Evolutionary conservation across 1,140 invertebrate species (phyloP), one percentile per base, ranked within the genome.

Genomic region (Drusus annulatus): DNA sequence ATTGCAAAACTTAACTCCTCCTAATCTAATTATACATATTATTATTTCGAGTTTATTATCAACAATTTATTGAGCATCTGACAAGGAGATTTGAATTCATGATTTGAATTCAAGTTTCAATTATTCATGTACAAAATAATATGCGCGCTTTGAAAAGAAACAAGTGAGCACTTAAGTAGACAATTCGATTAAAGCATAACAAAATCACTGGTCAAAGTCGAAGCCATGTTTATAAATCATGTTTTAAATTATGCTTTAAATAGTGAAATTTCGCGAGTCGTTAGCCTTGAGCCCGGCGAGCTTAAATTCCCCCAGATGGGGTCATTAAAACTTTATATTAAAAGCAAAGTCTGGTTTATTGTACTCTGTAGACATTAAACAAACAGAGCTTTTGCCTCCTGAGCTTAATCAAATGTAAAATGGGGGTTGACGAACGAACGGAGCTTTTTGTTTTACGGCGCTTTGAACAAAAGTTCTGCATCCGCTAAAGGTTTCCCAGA

Each of bases 311-410:
- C n/a, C 73, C 68, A 77, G 78, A 78, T 83, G 76, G 76, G 68
- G 71, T 83, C 81, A 80, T 83, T 80, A 83, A 83, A 83, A 83
- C 75, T 83, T 83, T 83, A 83, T 83, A 83, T 83, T 83, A 83
- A 83, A 83, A 83, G 81, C 81, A 83, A 83, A 83, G 81, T 78
- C 81, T 80, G 78, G 81, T 83, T 83, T 80, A 80, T 83, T 83
- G 79, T 75, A 60, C 74, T 75, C 69, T 80, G 81, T 58, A 76
- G 79, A 82, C 81, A 80, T 80, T 80, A 73, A 82, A 80, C 81
- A 78, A 77, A 45, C 80, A 60, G 80, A 28, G 71, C 78, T 15
- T 36, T 51, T n/a, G 56, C 65, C 62, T 68, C 76, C 19, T 50
- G 65, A 68, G 78, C 81, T 82, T 82, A 79, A 82, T 82, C 81